Evolutionary conservation across 2,888 invertebrate genomes (phyloP), one percentile per base, ranked within the genome.

Genomic region (Synanthedon myopaeformis): DNA sequence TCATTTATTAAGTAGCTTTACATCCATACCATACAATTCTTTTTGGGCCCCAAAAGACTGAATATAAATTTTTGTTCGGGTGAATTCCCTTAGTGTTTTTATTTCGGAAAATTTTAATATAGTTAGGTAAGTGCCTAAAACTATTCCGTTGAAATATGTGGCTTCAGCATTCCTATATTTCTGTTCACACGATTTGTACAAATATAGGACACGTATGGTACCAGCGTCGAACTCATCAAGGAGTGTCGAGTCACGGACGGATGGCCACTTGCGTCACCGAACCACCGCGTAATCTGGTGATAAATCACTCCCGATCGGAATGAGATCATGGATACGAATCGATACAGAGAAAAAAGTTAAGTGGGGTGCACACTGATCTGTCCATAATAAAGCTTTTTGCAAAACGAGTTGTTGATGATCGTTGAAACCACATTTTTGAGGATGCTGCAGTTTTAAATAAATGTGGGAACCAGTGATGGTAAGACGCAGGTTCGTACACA

Each of bases 181-280:
- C 45, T 10, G 45, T 23, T 49, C 13, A 49, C 17, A 49, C 23
- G 17, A 17, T 23, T 19, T 49, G 49, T 49, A 49, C 76, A 74
- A 79, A 83, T 78, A 78, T 83, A 78, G 81, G 77, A 65, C 79
- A 74, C 70, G 64, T 66, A 71, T 69, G 73, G 72, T 73, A 73
- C 64, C 57, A 62, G 65, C 55, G 42, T 17, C 62, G 63, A 65
- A 69, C 64, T 72, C 74, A 75, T 66, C 73, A 69, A 79, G 85
- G 81, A 83, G 86, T 84, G 86, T 79, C 64, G 69, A 69, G 85
- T 82, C 81, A 85, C 70, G 85, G 82, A 59, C 76, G 69, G 74
- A 61, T 76, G 74, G 71, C 58, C 76, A 70, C 74, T 86, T 86
- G 84, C 86, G 85, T 86, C 85, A 86, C 74, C 75, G 66, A 66